A percentile compares a stretch with the other conserved stretches of the same genome.
Conservation (phyloP, 2,888 invertebrate genomes). For the Parnassius orleans region DNA sequence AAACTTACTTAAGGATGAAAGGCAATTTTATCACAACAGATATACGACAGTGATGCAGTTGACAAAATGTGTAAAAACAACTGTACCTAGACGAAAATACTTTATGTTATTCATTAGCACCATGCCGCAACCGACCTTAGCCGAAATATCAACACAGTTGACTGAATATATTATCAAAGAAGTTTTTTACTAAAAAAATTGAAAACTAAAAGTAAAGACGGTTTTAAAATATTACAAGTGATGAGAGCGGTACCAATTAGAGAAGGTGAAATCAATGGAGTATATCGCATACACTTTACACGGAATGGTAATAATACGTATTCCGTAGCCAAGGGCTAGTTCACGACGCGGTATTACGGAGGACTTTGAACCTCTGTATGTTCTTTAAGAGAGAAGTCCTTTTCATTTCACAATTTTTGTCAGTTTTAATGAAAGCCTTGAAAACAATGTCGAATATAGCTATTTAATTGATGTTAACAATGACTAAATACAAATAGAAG, state of each 20-base stretch:
- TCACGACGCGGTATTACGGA: slow-evolving; percentile 40
- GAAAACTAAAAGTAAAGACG: slow-evolving; percentile 45
- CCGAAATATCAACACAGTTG: slow-evolving; percentile 45
- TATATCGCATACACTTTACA: slow-evolving; percentile 46
- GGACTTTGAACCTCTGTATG: slow-evolving; percentile 38
- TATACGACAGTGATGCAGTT: slow-evolving; percentile 12
- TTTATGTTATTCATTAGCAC: slow-evolving; percentile 23
- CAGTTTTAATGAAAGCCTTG: slow-evolving; percentile 44
- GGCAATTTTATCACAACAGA: slow-evolving; percentile 23
- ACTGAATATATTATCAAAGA: slow-evolving; percentile 45
- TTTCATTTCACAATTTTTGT: slow-evolving; percentile 48
- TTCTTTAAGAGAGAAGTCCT: slow-evolving; percentile 47
- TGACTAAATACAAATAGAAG: slow-evolving; percentile 54
- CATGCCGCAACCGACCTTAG: slow-evolving; percentile 45
- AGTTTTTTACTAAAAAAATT: slow-evolving; percentile 38
- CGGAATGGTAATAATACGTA: slow-evolving; percentile 37
- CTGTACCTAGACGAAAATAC: slow-evolving; percentile 2
- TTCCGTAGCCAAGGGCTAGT: slow-evolving; percentile 51
- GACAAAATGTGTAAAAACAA: slow-evolving; percentile 21
- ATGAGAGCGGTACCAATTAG: slow-evolving; percentile 48
- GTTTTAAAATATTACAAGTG: slow-evolving; percentile 39
- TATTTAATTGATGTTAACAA: slow-evolving; percentile 44
- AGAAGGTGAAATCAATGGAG: slow-evolving; percentile 51
- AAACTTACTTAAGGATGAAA: slow-evolving; percentile 13
- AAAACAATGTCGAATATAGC: slow-evolving; percentile 45